A percentile compares a stretch with the other conserved stretches of the same genome.
These are phyloP conservation scores for Spizaetus ornatus DNA, from an alignment of 2,113 vertebrate genomes.

Conservation along the genomic window DNA sequence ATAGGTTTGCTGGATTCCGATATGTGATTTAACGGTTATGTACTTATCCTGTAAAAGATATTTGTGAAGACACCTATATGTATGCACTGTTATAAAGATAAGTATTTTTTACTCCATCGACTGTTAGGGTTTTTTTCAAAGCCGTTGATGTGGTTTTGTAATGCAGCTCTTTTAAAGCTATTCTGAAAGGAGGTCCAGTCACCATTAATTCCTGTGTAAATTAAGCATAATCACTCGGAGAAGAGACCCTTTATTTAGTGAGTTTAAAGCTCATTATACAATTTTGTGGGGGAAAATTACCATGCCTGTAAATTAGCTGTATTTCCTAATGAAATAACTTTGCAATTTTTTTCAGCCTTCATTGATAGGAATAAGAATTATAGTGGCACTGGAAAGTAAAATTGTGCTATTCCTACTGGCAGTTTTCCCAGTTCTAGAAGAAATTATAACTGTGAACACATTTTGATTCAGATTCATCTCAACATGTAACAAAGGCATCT, in stretches of 20 bases:
- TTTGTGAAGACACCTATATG: background rate
- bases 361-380: constrained; percentile 19
- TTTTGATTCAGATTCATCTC: constrained; percentile 31
- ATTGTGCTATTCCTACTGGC: background rate
- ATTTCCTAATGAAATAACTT: constrained; percentile 60
- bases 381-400: background rate
- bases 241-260: constrained; percentile 54
- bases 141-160: background rate
- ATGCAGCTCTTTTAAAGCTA: background rate
- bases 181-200: constrained; percentile 24
- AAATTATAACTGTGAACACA: constrained; percentile 1
- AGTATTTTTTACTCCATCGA: background rate
- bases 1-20: background rate
- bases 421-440: constrained; percentile 5
- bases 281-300: constrained; percentile 59
- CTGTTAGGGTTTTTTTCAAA: background rate
- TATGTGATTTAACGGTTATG: background rate
- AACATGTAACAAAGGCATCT: constrained; percentile 7
- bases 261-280: constrained; percentile 62
- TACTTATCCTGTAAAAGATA: background rate
- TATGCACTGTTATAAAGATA: background rate
- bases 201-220: constrained; percentile 50
- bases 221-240: constrained; percentile 41
- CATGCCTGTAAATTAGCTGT: constrained; percentile 25
- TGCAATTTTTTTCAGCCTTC: constrained; percentile 14